A percentile compares a stretch with the other conserved stretches of the same genome.
phyloP scores from a whole-genome alignment of 2,113 vertebrate genomes.

The Anoplopoma fimbria region DNA sequence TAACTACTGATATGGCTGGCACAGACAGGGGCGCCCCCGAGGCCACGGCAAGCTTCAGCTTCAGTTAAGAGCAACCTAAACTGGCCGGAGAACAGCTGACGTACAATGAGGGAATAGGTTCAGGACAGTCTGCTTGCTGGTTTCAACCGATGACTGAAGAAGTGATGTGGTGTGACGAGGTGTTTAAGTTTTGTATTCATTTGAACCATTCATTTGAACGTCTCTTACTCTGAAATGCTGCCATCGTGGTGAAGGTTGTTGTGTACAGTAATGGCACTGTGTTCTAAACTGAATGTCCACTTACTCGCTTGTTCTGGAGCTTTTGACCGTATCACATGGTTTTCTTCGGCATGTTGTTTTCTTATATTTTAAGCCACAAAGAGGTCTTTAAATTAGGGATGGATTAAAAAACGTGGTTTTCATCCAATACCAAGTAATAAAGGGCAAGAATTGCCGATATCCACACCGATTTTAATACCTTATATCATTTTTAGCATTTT shows the following conservation, averaged over 20 bases:
- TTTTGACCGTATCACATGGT: background rate
- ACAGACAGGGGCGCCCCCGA: conserved; percentile 69
- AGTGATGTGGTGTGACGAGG: too few relatives aligned
- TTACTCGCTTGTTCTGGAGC: too few relatives aligned
- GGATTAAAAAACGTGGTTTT: too few relatives aligned
- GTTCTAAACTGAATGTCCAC: too few relatives aligned
- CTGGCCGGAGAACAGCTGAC: conserved; percentile 43
- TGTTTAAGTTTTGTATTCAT: background rate
- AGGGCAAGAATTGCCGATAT: too few relatives aligned
- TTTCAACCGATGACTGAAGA: conserved; percentile 35
- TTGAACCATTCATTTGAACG: background rate
- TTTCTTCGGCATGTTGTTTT: background rate
- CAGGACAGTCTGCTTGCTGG: conserved; percentile 56
- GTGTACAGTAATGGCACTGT: background rate
- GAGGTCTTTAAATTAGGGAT: too few relatives aligned
- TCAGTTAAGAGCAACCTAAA: conserved; percentile 63
- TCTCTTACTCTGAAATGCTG: background rate
- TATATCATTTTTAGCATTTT: too few relatives aligned
- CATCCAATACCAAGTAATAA: too few relatives aligned
- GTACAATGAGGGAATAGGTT: conserved; percentile 62
- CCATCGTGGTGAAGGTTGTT: too few relatives aligned
- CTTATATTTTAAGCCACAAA: background rate
- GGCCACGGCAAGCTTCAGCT: conserved; percentile 73
- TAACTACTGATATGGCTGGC: conserved; percentile 76
- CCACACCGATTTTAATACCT: too few relatives aligned